A percentile compares a stretch with the other conserved stretches of the same genome.
Conservation (phyloP, 2,888 invertebrate species). For the Eupithecia inturbata region DNA sequence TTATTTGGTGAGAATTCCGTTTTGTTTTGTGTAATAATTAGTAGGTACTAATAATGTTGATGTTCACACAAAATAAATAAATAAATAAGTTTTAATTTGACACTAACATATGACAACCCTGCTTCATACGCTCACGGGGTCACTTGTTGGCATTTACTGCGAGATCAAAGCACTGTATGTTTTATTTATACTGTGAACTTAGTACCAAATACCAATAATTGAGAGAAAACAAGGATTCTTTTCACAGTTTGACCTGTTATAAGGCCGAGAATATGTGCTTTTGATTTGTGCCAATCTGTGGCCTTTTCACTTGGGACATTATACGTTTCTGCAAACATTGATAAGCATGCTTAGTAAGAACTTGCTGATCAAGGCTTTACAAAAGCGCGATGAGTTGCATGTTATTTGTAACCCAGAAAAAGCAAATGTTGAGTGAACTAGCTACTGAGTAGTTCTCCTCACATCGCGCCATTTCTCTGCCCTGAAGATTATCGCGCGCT, state of each 20-base stretch:
- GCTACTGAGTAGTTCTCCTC: constrained; percentile 27
- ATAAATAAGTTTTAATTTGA: no score
- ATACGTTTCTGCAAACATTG: background rate
- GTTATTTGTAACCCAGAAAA: background rate
- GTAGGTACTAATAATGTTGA: no score
- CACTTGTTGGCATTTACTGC: no score
- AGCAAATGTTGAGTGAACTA: constrained; percentile 35
- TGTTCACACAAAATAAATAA: no score
- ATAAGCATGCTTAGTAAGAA: background rate
- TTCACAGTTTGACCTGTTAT: background rate
- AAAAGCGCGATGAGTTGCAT: background rate
- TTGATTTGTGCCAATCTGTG: background rate
- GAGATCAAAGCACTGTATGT: no score
- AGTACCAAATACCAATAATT: background rate
- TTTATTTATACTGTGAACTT: no score
- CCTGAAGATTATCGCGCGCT: constrained; percentile 73
- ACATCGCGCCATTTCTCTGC: constrained; percentile 44
- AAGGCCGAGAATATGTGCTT: background rate
- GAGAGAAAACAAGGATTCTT: background rate
- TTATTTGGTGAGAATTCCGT: no score
- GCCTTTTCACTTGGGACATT: background rate
- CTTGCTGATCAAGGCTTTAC: background rate
- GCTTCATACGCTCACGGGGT: no score
- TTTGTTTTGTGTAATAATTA: no score
- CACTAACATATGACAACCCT: no score